phyloP scores from a whole-genome alignment of 92 coral and sea anemone species.

The Epizoanthus stellaris region DNA sequence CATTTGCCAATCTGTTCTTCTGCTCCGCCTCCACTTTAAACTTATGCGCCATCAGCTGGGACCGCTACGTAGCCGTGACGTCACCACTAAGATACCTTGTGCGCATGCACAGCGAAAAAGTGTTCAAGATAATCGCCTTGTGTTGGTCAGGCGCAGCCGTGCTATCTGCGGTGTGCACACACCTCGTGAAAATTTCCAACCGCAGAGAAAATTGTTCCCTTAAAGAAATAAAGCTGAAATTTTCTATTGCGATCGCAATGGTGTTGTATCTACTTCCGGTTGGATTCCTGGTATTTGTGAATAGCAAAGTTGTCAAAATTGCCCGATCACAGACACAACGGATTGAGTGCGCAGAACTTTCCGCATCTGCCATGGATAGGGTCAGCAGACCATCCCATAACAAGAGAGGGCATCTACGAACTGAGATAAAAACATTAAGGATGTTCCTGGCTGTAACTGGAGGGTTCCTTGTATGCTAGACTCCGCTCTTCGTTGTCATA shows the following conservation, averaged over 20 bases:
- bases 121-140: not conserved
- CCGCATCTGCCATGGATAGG: not conserved
- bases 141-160: not conserved
- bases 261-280: not conserved
- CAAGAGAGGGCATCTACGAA: not conserved
- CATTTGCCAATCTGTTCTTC: constrained; percentile 23
- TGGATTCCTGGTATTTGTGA: constrained; percentile 16
- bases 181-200: not conserved
- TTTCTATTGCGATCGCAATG: not conserved
- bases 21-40: constrained; percentile 20
- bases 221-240: not conserved
- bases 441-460: constrained; percentile 17
- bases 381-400: not conserved
- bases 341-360: not conserved
- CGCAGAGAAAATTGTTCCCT: not conserved
- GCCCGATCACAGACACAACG: constrained; percentile 6
- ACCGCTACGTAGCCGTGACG: constrained; percentile 43
- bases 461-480: constrained; percentile 5
- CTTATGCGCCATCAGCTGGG: constrained; percentile 37
- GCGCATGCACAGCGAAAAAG: constrained; percentile 3
- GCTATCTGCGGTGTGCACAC: constrained; percentile 5
- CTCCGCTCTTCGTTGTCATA: not conserved
- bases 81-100: constrained; percentile 21
- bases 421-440: constrained; percentile 3
- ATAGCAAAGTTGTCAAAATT: constrained; percentile 27